Evolutionary conservation across 2,797 vertebrate genomes (phyloP).

Genomic region (Nannoperca australis): DNA sequence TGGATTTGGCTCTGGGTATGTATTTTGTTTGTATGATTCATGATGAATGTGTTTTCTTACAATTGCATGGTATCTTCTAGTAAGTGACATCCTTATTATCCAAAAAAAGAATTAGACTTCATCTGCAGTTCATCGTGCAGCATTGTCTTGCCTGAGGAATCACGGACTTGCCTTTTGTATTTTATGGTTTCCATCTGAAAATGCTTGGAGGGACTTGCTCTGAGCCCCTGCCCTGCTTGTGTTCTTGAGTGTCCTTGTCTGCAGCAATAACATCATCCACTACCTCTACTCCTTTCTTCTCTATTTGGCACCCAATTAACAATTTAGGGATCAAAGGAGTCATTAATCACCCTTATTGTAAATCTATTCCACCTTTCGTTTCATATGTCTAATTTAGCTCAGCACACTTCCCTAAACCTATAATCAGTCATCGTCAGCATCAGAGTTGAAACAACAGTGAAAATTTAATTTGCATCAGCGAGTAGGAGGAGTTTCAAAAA

Average conservation of each 20-base stretch:
- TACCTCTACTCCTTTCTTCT: not conserved
- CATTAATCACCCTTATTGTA: constrained; percentile 25
- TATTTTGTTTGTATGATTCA: not conserved
- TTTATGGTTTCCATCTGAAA: constrained; percentile 4
- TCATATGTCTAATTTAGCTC: constrained; percentile 39
- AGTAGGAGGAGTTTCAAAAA: not conserved
- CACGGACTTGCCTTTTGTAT: not conserved
- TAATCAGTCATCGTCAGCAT: not conserved
- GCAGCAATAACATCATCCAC: constrained; percentile 10
- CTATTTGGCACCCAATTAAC: constrained; percentile 35
- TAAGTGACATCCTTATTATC: not conserved
- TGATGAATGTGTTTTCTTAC: not conserved
- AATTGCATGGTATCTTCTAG: not conserved
- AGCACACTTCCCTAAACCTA: constrained; percentile 13
- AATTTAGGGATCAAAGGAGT: constrained; percentile 44
- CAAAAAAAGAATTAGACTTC: not conserved
- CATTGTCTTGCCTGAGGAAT: not conserved
- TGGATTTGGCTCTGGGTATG: not conserved
- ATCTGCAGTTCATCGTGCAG: not conserved
- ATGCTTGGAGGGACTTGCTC: constrained; percentile 9
- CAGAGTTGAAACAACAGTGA: not conserved
- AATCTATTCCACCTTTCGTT: constrained; percentile 49
- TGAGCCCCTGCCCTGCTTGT: not conserved
- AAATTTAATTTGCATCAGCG: not conserved
- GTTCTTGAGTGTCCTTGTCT: constrained; percentile 39